Evolutionary conservation across 2,888 invertebrate species (phyloP), one percentile per base, ranked within the genome.

Genomic region (Drepanosiphum platanoidis): DNA sequence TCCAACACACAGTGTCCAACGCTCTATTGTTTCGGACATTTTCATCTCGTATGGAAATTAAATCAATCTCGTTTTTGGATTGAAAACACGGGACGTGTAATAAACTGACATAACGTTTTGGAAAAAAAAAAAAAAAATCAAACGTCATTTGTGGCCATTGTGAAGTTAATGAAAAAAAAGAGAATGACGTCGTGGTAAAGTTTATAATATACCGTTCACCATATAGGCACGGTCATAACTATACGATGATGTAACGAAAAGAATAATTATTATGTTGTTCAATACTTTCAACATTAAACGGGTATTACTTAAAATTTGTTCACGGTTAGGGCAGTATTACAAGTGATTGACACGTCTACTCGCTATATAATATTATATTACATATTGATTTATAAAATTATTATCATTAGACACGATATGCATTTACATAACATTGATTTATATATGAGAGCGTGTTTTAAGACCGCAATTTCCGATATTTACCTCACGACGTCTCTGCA

Each of bases 401-500:
- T 79, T 79, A 46, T 64, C 64, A 30, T 80, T 70, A 52, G 52
- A 70, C 52, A 52, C 46, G 18, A 52, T 1, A 34, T 68, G 15
- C 18, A 18, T 75, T 22, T 3, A 61, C 36, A 11, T 77, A 61
- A n/a, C n/a, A 32, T 30, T 8, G 15, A 66, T 66, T 66, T 32
- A 32, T n/a, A 1, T 71, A 7, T 22, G 1, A 2, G 5, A 22
- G 15, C 22, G 22, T 52, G 52, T 42, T 22, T 39, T 4, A 7
- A n/a, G n/a, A 11, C 18, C 9, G 46, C 27, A 39, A 18, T 30
- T 11, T 68, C 58, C 36, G 22, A 71, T 58, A 58, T 71, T 82
- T 92, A 96, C 95, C 97, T 96, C 89, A 97, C 96, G 88, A 97
- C 97, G 90, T 97, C 97, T 88, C 97, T 93, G 91, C 97, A 97